phyloP scores from a whole-genome alignment of 2,888 invertebrate genomes.

The Sthenelais limicola region DNA sequence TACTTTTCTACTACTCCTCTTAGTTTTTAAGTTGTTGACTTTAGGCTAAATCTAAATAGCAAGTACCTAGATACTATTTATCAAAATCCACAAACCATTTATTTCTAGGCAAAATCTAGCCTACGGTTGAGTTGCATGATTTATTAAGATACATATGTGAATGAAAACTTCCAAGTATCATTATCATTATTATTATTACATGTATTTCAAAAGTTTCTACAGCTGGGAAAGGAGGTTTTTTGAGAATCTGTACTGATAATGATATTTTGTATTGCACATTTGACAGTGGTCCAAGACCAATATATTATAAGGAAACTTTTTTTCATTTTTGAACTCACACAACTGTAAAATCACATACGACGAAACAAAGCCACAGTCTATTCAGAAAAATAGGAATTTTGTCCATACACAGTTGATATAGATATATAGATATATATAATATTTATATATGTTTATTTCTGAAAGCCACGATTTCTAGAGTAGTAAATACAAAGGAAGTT shows the following conservation, averaged over 20 bases:
- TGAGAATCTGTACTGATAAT: conserved; percentile 21
- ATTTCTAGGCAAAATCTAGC: conserved; percentile 16
- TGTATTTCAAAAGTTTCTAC: conserved; percentile 38
- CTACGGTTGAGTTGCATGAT: conserved; percentile 12
- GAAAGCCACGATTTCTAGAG: conserved; percentile 28
- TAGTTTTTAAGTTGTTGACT: too few relatives aligned
- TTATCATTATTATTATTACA: too few relatives aligned
- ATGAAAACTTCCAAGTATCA: conserved; percentile 30
- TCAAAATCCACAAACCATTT: conserved; percentile 24
- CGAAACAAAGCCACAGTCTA: conserved; percentile 27
- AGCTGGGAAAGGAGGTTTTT: conserved; percentile 22
- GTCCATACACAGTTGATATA: conserved; percentile 2
- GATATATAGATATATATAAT: too few relatives aligned
- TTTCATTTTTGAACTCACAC: too few relatives aligned
- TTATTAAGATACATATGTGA: conserved; percentile 26
- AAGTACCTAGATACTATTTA: too few relatives aligned
- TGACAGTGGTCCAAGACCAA: too few relatives aligned
- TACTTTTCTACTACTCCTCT: too few relatives aligned
- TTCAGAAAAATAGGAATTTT: conserved; percentile 39
- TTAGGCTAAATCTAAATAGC: too few relatives aligned
- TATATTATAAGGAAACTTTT: too few relatives aligned
- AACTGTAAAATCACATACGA: conserved; percentile 17
- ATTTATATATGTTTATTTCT: too few relatives aligned
- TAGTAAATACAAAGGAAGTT: conserved; percentile 25
- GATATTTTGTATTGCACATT: too few relatives aligned